Evolutionary conservation across 1,140 invertebrate species (phyloP).

Genomic region (Drosophila arizonae): DNA sequence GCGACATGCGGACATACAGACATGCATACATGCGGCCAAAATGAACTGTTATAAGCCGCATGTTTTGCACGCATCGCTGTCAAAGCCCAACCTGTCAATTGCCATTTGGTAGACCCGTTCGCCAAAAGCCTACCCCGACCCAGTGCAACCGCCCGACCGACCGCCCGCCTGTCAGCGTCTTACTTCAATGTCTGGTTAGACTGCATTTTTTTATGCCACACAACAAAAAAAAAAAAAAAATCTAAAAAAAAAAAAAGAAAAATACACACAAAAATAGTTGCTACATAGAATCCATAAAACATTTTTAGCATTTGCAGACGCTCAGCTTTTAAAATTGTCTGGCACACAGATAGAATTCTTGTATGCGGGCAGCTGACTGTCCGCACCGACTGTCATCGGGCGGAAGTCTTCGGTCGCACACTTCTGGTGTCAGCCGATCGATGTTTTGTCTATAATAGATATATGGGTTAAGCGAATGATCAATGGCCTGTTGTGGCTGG

Average conservation of each 20-base stretch:
- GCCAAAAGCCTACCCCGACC: slow-evolving; percentile 4
- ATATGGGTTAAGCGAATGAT: slow-evolving; percentile 40
- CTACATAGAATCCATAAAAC: slow-evolving; percentile 48
- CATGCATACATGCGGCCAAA: slow-evolving; percentile 23
- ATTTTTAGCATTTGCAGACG: slow-evolving; percentile 58
- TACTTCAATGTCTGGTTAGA: slow-evolving; percentile 44
- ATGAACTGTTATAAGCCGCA: slow-evolving; percentile 54
- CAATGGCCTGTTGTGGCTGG: slow-evolving; percentile 16
- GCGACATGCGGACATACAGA: slow-evolving; percentile 18
- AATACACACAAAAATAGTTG: slow-evolving; percentile 25
- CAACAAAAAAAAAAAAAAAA: slow-evolving; percentile 9
- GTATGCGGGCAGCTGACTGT: slow-evolving; percentile 43
- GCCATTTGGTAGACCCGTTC: slow-evolving; percentile 25
- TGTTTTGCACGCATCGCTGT: slow-evolving; percentile 43
- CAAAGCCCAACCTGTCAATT: slow-evolving; percentile 40
- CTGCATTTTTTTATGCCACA: slow-evolving; percentile 48
- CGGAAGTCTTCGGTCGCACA: slow-evolving; percentile 9
- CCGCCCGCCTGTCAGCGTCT: slow-evolving; percentile 23
- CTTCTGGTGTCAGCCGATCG: slow-evolving; percentile 32
- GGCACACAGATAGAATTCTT: slow-evolving; percentile 11
- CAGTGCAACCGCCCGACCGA: too few relatives aligned
- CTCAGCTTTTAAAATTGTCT: slow-evolving; percentile 40
- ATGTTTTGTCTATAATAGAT: slow-evolving; percentile 20
- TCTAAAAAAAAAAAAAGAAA: background rate
- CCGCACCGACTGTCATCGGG: slow-evolving; percentile 27